Evolutionary conservation across 2,888 invertebrate species (phyloP).

Genomic region (Chamaedrilus cognettii): DNA sequence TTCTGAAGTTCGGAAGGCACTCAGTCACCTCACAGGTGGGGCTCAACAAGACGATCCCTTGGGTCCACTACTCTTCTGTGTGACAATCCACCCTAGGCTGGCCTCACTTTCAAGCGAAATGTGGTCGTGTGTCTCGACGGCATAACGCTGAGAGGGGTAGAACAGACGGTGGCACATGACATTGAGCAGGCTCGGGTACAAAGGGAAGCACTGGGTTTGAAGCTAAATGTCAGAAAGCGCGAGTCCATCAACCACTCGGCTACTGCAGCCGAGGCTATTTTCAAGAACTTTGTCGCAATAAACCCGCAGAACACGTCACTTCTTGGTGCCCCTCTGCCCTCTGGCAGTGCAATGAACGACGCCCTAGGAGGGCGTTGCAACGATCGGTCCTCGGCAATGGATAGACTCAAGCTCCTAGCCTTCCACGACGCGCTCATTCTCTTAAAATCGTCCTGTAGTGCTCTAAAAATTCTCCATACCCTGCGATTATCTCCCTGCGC

Average conservation of each 20-base stretch:
- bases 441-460: neutral
- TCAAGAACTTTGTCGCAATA: neutral
- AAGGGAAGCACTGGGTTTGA: neutral
- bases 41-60: neutral
- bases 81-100: neutral
- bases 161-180: neutral
- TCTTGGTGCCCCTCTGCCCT: neutral
- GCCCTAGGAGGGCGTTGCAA: neutral
- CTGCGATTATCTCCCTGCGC: slow-evolving; percentile 1
- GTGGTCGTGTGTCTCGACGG: neutral
- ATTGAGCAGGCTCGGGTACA: neutral
- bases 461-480: neutral
- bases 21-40: neutral
- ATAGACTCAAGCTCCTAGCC: neutral
- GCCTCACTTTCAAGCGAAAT: neutral
- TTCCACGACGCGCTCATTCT: neutral
- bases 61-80: slow-evolving; percentile 2
- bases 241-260: neutral
- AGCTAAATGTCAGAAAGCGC: neutral
- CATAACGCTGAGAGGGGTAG: slow-evolving; percentile 1
- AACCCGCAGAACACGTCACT: neutral
- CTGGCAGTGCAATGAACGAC: neutral
- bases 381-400: neutral
- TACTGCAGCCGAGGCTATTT: neutral
- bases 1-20: neutral